Evolutionary conservation across 2,797 vertebrate genomes (phyloP).

Genomic region (Chiloscyllium punctatum): DNA sequence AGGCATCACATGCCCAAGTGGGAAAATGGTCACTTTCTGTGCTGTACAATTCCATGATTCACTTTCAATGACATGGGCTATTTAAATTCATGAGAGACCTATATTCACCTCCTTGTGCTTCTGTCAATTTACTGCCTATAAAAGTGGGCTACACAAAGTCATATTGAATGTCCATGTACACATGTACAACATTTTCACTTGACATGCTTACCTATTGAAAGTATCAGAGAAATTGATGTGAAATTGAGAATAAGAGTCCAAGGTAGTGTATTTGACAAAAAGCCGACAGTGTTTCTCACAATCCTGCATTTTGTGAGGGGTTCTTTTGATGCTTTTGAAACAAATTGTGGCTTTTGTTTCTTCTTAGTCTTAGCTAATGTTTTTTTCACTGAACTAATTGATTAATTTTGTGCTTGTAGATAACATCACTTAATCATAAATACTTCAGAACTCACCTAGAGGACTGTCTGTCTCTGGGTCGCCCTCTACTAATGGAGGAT

Average conservation of each 20-base stretch:
- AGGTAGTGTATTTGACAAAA: not conserved
- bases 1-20: too few relatives aligned
- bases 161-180: not conserved
- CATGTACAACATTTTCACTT: too few relatives aligned
- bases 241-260: not conserved
- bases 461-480: slow-evolving; percentile 67
- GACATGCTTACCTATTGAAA: not conserved
- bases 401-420: slow-evolving; percentile 49
- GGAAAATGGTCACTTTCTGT: not conserved
- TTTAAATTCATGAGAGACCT: not conserved
- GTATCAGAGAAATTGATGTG: not conserved
- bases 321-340: not conserved
- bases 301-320: too few relatives aligned
- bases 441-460: slow-evolving; percentile 73
- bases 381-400: not conserved
- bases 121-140: not conserved
- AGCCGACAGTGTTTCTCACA: not conserved
- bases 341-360: not conserved
- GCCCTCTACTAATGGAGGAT: slow-evolving; percentile 72
- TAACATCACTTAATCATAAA: slow-evolving; percentile 72
- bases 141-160: not conserved
- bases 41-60: not conserved
- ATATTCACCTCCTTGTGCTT: not conserved
- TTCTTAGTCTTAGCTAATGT: not conserved
- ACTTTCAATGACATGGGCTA: not conserved